These are phyloP conservation scores for Drosophila subsilvestris DNA, from an alignment of 2,888 invertebrate genomes.

Conservation along the genomic window DNA sequence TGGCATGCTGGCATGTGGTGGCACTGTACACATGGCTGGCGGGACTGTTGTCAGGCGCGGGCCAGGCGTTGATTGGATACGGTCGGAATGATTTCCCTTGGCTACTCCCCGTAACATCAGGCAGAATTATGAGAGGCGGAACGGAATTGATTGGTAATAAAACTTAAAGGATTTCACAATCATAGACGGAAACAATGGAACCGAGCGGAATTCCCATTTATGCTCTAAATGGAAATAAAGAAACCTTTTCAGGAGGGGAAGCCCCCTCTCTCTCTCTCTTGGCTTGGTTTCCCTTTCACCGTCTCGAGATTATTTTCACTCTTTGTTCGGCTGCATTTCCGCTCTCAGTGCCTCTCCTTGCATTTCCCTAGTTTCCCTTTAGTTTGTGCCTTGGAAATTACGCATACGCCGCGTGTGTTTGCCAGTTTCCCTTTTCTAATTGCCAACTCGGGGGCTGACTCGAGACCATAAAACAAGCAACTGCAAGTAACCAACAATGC, in stretches of 20 bases:
- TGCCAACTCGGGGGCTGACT: slow-evolving; percentile 16
- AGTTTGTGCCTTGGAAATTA: slow-evolving; percentile 29
- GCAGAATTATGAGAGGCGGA: slow-evolving; percentile 10
- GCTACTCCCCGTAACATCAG: background rate
- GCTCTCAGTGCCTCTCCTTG: background rate
- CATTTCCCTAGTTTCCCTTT: background rate
- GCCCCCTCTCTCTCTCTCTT: too few species aligned
- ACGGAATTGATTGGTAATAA: slow-evolving; percentile 27
- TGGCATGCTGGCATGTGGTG: slow-evolving; percentile 13
- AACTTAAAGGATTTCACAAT: slow-evolving; percentile 22
- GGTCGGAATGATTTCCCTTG: slow-evolving; percentile 32
- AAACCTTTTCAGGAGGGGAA: background rate
- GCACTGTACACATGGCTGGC: slow-evolving; percentile 46
- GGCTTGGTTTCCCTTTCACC: background rate
- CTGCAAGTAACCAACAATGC: slow-evolving; percentile 47
- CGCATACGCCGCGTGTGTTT: slow-evolving; percentile 57
- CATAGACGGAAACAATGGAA: background rate
- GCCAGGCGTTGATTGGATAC: slow-evolving; percentile 60
- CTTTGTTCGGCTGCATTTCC: background rate
- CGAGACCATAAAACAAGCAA: slow-evolving; percentile 33
- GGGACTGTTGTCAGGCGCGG: slow-evolving; percentile 48
- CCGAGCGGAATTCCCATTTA: background rate
- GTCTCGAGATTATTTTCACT: background rate
- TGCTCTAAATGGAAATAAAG: slow-evolving; percentile 2
- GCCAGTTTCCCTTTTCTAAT: slow-evolving; percentile 50